Conservation (phyloP, 2,888 invertebrate species). For the Ophion ellenae region DNA sequence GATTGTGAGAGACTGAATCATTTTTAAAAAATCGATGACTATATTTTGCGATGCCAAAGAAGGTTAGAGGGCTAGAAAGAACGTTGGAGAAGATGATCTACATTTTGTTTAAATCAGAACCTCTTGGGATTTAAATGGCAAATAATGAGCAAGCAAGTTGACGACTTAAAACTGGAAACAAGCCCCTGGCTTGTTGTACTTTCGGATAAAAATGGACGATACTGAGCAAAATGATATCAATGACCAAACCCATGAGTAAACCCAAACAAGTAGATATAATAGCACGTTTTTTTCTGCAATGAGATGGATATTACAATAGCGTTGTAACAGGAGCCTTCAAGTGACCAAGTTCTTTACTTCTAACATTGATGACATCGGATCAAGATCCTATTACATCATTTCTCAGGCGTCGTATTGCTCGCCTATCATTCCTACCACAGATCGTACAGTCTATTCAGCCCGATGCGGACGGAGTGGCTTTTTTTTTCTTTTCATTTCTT, state of each 20-base stretch:
- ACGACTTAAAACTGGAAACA: too few relatives aligned
- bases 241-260: neutral
- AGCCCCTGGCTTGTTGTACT: neutral
- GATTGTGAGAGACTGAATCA: neutral
- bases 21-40: neutral
- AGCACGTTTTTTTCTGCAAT: neutral
- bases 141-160: neutral
- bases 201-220: neutral
- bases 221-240: neutral
- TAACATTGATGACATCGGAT: neutral
- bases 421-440: slow-evolving; percentile 15
- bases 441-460: neutral
- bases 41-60: neutral
- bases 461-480: neutral
- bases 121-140: neutral
- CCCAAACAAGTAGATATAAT: neutral
- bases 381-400: slow-evolving; percentile 21
- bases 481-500: slow-evolving; percentile 1
- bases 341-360: slow-evolving; percentile 17
- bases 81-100: too few relatives aligned
- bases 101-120: too few relatives aligned
- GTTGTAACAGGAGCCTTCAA: neutral
- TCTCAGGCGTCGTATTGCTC: slow-evolving; percentile 3
- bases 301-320: neutral
- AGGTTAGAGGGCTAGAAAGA: too few relatives aligned